Percentiles rank a stretch among this genome's conserved stretches.
Conservation (phyloP, 2,113 vertebrate genomes). For the Alexandromys fortis region DNA sequence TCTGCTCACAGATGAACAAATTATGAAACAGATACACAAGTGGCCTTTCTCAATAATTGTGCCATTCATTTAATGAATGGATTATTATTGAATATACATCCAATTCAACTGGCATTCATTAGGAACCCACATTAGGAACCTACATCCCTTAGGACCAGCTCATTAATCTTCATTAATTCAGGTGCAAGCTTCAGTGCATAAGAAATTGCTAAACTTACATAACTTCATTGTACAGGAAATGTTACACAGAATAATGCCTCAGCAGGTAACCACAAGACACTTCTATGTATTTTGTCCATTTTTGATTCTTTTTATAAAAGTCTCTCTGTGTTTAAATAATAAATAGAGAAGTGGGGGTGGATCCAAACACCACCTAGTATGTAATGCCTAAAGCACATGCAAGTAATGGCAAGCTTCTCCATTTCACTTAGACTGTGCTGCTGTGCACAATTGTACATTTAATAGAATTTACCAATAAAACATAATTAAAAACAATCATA, state of each 20-base stretch:
- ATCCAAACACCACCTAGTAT: not conserved
- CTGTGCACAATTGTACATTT: not conserved
- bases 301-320: slow-evolving; percentile 42
- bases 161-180: slow-evolving; percentile 66
- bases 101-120: slow-evolving; percentile 20
- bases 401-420: not conserved
- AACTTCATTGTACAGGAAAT: not conserved
- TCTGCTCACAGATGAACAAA: not conserved
- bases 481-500: not conserved
- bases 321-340: not conserved
- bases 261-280: not conserved
- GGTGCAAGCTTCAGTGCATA: slow-evolving; percentile 4
- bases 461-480: slow-evolving; percentile 36
- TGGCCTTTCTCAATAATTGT: slow-evolving; percentile 1
- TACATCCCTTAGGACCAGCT: not conserved
- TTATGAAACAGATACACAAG: not conserved
- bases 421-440: not conserved
- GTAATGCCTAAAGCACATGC: not conserved
- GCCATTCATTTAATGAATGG: slow-evolving; percentile 11
- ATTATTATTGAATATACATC: slow-evolving; percentile 41
- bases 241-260: not conserved
- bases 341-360: not conserved
- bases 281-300: not conserved
- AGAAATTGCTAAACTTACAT: not conserved
- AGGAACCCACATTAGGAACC: not conserved